phyloP scores from a whole-genome alignment of 92 coral and sea anemone genomes.

The Porites rus region DNA sequence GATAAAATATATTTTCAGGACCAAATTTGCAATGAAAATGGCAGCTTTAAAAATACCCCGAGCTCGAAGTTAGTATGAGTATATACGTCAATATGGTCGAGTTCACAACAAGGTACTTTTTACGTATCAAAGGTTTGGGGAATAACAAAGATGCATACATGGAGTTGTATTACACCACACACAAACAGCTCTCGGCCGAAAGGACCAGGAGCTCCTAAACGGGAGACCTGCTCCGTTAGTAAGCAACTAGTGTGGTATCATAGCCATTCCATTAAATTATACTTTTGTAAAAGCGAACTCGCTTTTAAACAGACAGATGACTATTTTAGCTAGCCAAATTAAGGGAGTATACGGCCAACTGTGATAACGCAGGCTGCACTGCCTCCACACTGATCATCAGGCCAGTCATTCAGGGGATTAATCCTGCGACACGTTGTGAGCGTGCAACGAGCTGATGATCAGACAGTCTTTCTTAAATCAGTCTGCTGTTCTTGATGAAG shows the following conservation, averaged over 20 bases:
- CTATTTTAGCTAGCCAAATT: background rate
- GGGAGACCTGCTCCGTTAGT: background rate
- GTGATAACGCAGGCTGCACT: background rate
- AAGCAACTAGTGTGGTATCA: background rate
- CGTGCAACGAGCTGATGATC: background rate
- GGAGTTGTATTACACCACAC: background rate
- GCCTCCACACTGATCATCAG: background rate
- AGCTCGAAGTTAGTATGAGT: background rate
- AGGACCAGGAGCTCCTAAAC: background rate
- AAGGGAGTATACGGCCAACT: background rate
- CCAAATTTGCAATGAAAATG: constrained; percentile 10
- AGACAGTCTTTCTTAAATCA: constrained; percentile 57
- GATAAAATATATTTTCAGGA: background rate
- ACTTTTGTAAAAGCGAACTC: background rate
- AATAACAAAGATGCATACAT: too few relatives aligned
- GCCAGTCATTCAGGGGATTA: background rate
- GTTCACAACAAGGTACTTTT: background rate
- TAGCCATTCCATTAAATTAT: background rate
- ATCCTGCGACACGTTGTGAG: background rate
- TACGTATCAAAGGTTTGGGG: background rate
- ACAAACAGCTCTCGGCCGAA: background rate
- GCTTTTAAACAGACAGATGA: background rate
- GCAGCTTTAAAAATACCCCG: background rate
- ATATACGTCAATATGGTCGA: background rate
- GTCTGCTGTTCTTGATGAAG: constrained; percentile 91